Evolutionary conservation across 2,113 vertebrate species (phyloP), one percentile per base, ranked within the genome.

Genomic region (Arenaria interpres): DNA sequence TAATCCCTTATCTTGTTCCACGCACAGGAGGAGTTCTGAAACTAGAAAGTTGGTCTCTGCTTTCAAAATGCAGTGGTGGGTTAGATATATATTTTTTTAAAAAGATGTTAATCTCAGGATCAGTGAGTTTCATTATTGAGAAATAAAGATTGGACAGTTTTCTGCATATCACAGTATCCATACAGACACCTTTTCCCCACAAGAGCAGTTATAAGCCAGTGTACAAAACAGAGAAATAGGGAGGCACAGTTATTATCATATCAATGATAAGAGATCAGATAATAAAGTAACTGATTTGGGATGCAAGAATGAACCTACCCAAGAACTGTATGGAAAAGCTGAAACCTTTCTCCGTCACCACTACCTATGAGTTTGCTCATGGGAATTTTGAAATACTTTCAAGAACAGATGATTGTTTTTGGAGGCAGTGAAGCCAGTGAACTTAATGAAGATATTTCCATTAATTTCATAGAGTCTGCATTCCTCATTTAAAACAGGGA

Each of bases 391-490:
- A 43, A 62, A 3, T 23, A 41, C 35, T 75, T 78, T 93, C 33
- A 72, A 76, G 51, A 80, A 67, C 10, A 87, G 39, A 81, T 64
- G 3, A 80, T 37, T 95, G 73, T 88, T 69, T 87, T 85, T 76
- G 51, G 50, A 91, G 43, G 72, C 35, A 84, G 32, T 32, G 37
- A 87, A 86, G 57, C 43, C 85, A 53, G 0, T 67, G 43, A 77
- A 85, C 62, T 94, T 93, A 92, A 84, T 78, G 72, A 96, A 95
- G 92, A 68, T 88, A 85, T 85, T 92, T 91, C 57, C 74, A 94
- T 88, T 96, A 89, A 93, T 94, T 93, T 85, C 85, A 93, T 68
- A 95, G 48, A 62, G 20, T 75, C 60, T 75, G 60, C 64, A 51
- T 87, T 78, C 46, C 91, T 95, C 85, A 69, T 91, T 93, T 93